A percentile compares a stretch with the other conserved stretches of the same genome.
Evolutionary conservation across 2,888 invertebrate species (phyloP).

Genomic region (Metalampra italica): DNA sequence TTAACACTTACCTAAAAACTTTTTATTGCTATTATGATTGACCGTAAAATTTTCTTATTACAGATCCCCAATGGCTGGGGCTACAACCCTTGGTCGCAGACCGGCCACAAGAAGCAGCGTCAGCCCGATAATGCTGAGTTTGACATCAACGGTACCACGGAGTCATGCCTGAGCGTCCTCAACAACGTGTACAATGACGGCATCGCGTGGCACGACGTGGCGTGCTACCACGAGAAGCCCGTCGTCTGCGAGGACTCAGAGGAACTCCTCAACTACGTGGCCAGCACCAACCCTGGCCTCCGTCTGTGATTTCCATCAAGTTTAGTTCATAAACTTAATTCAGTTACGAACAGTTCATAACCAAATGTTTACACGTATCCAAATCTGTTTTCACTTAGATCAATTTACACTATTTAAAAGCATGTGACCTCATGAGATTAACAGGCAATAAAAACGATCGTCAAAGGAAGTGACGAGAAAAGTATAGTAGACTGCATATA

Average conservation of each 20-base stretch:
- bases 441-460: no score
- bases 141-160: conserved; percentile 91
- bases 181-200: conserved; percentile 97
- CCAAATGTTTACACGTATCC: not conserved
- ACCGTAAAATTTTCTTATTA: conserved; percentile 4
- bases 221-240: conserved; percentile 95
- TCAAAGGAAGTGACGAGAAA: no score
- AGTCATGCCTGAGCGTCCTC: conserved; percentile 91
- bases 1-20: no score
- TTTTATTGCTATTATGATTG: no score
- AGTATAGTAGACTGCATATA: no score
- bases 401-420: not conserved
- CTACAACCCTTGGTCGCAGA: conserved; percentile 94
- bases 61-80: conserved; percentile 83
- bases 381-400: not conserved
- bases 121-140: conserved; percentile 96
- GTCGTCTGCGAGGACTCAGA: conserved; percentile 94
- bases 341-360: not conserved
- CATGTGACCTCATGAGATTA: not conserved
- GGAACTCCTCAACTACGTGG: conserved; percentile 90
- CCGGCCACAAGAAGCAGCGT: conserved; percentile 92
- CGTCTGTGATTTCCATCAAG: conserved; percentile 81
- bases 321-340: not conserved
- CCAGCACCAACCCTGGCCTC: conserved; percentile 89
- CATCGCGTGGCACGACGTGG: conserved; percentile 96